Percentiles rank a stretch among this genome's conserved stretches.
These are phyloP conservation scores for Dromas ardeola DNA, from an alignment of 2,113 vertebrate genomes.

Conservation along the genomic window DNA sequence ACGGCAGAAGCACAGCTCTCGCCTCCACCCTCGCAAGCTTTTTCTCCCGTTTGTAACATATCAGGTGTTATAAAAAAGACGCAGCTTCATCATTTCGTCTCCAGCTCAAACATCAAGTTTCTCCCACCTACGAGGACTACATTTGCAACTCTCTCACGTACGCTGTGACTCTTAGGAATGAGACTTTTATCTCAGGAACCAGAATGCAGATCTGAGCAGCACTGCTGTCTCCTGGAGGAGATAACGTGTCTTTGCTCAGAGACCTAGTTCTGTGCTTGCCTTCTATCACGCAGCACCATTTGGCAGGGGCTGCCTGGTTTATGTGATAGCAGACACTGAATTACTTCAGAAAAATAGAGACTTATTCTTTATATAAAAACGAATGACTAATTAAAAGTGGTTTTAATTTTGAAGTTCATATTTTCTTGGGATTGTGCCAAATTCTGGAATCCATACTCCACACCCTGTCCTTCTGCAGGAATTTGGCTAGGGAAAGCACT, in stretches of 20 bases:
- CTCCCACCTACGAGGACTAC: background rate
- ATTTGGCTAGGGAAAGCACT: slow-evolving; percentile 15
- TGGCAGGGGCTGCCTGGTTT: slow-evolving; percentile 23
- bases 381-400: slow-evolving; percentile 38
- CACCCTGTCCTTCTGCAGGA: slow-evolving; percentile 41
- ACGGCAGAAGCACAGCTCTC: background rate
- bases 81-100: background rate
- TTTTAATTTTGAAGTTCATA: slow-evolving; percentile 15
- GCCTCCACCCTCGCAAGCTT: background rate
- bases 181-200: background rate
- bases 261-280: background rate
- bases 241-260: background rate
- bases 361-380: background rate
- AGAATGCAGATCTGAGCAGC: background rate
- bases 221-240: slow-evolving; percentile 46
- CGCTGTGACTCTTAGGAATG: background rate
- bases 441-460: background rate
- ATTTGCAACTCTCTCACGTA: background rate
- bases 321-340: slow-evolving; percentile 5
- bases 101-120: background rate
- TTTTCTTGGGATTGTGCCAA: slow-evolving; percentile 21
- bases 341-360: slow-evolving; percentile 12
- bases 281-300: slow-evolving; percentile 24
- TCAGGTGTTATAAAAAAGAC: background rate
- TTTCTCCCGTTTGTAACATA: background rate